phyloP scores from a whole-genome alignment of 2,797 vertebrate genomes.

The Rhinophrynus dorsalis region DNA sequence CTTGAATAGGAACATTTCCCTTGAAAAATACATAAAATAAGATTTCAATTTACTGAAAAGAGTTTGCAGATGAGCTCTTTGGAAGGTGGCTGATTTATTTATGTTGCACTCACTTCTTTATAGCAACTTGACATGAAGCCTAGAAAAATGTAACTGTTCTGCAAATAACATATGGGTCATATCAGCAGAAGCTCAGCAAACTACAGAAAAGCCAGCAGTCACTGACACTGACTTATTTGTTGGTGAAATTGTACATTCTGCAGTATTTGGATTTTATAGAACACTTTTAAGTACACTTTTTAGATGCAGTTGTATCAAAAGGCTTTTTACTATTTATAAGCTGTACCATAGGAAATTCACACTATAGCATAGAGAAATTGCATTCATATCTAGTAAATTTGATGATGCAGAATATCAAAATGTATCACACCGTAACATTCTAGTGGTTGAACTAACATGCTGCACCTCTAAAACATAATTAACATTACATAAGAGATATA shows the following conservation, averaged over 20 bases:
- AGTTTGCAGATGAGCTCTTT: slow-evolving; percentile 27
- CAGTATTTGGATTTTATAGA: background rate
- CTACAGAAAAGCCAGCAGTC: slow-evolving; percentile 4
- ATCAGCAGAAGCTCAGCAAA: slow-evolving; percentile 19
- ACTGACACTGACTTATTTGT: slow-evolving; percentile 26
- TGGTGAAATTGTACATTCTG: slow-evolving; percentile 17
- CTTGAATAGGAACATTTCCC: background rate
- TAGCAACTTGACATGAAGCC: slow-evolving; percentile 26
- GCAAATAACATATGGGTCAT: slow-evolving; percentile 38
- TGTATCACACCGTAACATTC: too few relatives aligned
- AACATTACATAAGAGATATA: too few relatives aligned
- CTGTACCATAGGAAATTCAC: too few relatives aligned
- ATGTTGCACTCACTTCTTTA: slow-evolving; percentile 14
- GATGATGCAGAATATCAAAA: too few relatives aligned
- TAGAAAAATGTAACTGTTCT: slow-evolving; percentile 23
- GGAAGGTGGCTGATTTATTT: slow-evolving; percentile 19
- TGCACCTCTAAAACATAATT: too few relatives aligned
- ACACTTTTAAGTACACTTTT: too few relatives aligned
- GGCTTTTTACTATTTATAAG: too few relatives aligned
- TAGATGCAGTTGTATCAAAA: too few relatives aligned
- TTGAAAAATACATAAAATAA: slow-evolving; percentile 3
- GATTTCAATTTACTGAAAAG: slow-evolving; percentile 25
- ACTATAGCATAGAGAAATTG: too few relatives aligned
- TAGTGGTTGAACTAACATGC: too few relatives aligned
- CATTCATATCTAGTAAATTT: too few relatives aligned